Percentiles rank a stretch among this genome's conserved stretches.
Evolutionary conservation across 30 jellyfish, hydroid and myxozoan genomes (phyloP).

Genomic region (Haliclystus octoradiatus): DNA sequence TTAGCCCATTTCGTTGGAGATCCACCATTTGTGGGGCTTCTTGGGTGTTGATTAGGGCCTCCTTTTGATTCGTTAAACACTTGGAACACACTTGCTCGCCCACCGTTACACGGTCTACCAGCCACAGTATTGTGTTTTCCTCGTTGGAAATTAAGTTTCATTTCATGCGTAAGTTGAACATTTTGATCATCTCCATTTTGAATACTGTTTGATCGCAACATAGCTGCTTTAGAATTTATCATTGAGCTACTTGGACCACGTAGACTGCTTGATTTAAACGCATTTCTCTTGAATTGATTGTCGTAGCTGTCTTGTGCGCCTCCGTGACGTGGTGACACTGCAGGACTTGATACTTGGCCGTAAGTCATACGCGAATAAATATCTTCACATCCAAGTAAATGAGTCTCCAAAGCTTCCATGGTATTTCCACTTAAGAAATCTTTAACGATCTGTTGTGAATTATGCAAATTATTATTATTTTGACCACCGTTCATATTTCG

Average conservation of each 20-base stretch:
- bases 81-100: background rate
- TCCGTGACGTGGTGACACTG: conserved; percentile 6
- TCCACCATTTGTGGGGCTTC: background rate
- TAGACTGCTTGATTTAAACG: conserved; percentile 51
- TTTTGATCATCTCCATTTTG: conserved; percentile 39
- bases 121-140: conserved; percentile 52
- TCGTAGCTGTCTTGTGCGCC: conserved; percentile 21
- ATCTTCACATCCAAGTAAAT: background rate
- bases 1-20: background rate
- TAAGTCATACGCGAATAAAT: conserved; percentile 21
- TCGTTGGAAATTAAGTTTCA: conserved; percentile 75
- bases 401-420: conserved; percentile 1
- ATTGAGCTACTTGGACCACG: conserved; percentile 62
- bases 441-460: conserved; percentile 50
- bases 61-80: background rate
- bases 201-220: conserved; percentile 76
- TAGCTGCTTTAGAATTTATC: conserved; percentile 14
- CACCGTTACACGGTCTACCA: background rate
- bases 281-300: conserved; percentile 61
- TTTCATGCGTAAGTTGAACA: conserved; percentile 37
- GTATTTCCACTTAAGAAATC: conserved; percentile 14
- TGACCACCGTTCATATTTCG: conserved; percentile 4
- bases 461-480: conserved; percentile 46
- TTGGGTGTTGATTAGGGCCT: background rate
- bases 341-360: conserved; percentile 35